Percentiles rank a stretch among this genome's conserved stretches.
These are phyloP conservation scores for Oreochromis grahami DNA, from an alignment of 2,797 vertebrate genomes.

Conservation along the genomic window DNA sequence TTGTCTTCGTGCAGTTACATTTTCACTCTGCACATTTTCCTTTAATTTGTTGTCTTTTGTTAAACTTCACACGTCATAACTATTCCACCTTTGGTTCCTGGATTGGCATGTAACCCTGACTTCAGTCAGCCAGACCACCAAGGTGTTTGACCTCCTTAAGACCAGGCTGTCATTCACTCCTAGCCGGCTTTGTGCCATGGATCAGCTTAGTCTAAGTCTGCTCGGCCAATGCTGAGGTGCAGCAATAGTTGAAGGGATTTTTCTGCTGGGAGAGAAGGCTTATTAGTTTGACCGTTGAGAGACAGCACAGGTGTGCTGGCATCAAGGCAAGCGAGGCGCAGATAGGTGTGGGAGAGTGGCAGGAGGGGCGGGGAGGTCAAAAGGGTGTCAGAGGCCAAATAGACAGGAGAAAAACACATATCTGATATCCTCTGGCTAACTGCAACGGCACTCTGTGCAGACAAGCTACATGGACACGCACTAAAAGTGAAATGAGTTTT, in stretches of 20 bases:
- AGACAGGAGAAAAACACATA: neutral
- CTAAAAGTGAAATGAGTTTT: neutral
- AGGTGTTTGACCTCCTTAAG: constrained; percentile 24
- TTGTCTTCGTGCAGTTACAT: neutral
- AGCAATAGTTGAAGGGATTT: constrained; percentile 13
- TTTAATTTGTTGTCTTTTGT: neutral
- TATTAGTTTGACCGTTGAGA: constrained; percentile 53
- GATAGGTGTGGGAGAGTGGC: neutral
- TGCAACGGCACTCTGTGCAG: neutral
- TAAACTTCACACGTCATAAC: neutral
- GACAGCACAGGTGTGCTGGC: constrained; percentile 59
- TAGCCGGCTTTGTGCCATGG: neutral
- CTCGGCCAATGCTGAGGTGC: neutral
- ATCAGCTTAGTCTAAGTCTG: neutral
- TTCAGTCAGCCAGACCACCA: neutral
- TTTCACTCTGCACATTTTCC: neutral
- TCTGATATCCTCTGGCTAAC: constrained; percentile 22
- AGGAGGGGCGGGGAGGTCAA: neutral
- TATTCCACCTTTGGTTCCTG: neutral
- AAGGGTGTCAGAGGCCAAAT: constrained; percentile 33
- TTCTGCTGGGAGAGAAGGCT: neutral
- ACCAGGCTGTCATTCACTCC: constrained; percentile 25
- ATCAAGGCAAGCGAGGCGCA: neutral
- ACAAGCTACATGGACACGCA: neutral
- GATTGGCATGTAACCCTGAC: constrained; percentile 17